These are phyloP conservation scores for Drosophila nigricruria DNA, from an alignment of 2,888 invertebrate genomes.

Conservation along the genomic window DNA sequence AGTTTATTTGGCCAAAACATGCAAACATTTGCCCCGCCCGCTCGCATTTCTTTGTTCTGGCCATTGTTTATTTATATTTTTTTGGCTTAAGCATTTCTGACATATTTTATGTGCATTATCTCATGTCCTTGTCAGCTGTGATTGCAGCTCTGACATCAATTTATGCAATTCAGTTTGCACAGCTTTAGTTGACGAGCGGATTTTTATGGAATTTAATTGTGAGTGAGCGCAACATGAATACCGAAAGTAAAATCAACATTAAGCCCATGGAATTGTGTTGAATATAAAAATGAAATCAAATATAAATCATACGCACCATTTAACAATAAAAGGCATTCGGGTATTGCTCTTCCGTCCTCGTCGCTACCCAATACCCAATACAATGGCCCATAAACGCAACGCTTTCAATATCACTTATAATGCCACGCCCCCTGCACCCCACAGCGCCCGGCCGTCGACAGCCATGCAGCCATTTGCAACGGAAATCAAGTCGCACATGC, in stretches of 20 bases:
- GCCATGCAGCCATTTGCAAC: conserved; percentile 72
- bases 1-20: conserved; percentile 74
- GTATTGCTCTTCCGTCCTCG: conserved; percentile 40
- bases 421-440: conserved; percentile 27
- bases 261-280: conserved; percentile 43
- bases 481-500: conserved; percentile 80
- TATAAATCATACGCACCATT: conserved; percentile 82
- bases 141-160: conserved; percentile 52
- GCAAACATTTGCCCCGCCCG: conserved; percentile 56
- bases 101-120: conserved; percentile 76
- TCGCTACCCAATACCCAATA: conserved; percentile 40
- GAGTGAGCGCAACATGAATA: background rate
- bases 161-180: conserved; percentile 47
- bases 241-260: conserved; percentile 32
- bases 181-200: conserved; percentile 38
- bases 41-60: conserved; percentile 23
- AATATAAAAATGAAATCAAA: conserved; percentile 64
- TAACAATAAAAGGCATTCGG: conserved; percentile 72
- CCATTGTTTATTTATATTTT: conserved; percentile 10
- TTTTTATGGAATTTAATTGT: conserved; percentile 1
- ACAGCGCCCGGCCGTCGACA: conserved; percentile 5
- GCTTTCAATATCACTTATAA: conserved; percentile 80
- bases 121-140: conserved; percentile 48
- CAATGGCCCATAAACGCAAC: conserved; percentile 73
- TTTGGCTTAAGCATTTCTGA: conserved; percentile 51